Evolutionary conservation across 2,797 vertebrate species (phyloP), one percentile per base, ranked within the genome.

Genomic region (Petrocephalus schoutedeni): DNA sequence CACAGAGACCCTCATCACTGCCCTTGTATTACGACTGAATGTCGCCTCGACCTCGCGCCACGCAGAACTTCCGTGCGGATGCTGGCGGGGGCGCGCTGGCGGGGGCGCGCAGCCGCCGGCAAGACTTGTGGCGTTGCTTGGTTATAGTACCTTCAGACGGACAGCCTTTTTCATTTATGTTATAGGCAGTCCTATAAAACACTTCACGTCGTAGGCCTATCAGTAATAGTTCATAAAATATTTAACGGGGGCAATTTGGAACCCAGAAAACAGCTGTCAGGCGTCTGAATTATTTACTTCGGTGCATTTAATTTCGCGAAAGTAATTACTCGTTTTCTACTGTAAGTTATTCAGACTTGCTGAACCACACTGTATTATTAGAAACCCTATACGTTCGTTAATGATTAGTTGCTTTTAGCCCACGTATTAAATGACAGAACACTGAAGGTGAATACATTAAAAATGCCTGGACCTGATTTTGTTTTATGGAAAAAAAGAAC

Each of bases 251-350:
- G 49, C 80, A 53, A 54, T 83, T 83, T 83, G 80, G 49, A 45
- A 51, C 21, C 49, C 80, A 83, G 21, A 83, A 83, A 83, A 83
- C 71, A 77, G 32, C 71, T 77, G 71, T 45, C 71, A 77, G 71
- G 71, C 71, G 71, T 45, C 45, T 77, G 71, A 77, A 77, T 77
- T 77, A 77, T 77, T 77, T 77, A 77, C 71, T 36, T 16, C 71
- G 2, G 32, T 77, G 36, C 71, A 77, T 77, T 77, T 77, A 45
- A 77, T 77, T 77, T 77, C 71, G 4, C 45, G 71, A 77, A 41
- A 77, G 71, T 77, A 77, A 77, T 77, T 77, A 77, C 41, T 77
- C 36, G 36, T 77, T 77, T 77, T 77, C 36, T 45, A 36, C 41
- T 41, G 41, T n/a, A 83, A 53, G 21, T 53, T 53, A 45, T 82